Evolutionary conservation across 2,797 vertebrate genomes (phyloP).

Genomic region (Aratinga solstitialis): DNA sequence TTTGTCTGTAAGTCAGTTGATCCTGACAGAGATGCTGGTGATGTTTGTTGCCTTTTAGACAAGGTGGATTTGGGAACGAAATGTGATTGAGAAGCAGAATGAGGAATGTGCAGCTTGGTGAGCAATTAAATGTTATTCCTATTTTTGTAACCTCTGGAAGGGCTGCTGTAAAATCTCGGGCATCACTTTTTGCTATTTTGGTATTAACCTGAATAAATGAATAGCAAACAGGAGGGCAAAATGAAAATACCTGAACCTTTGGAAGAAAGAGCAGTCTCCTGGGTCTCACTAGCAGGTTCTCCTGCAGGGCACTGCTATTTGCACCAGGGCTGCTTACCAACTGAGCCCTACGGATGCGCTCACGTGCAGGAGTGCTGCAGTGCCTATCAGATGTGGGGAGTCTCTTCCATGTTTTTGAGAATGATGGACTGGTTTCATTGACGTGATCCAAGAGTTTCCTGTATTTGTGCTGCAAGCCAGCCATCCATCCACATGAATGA

Average conservation of each 20-base stretch:
- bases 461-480: neutral
- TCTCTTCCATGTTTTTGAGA: neutral
- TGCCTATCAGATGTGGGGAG: neutral
- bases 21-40: neutral
- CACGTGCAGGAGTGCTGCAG: neutral
- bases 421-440: neutral
- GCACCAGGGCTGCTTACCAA: neutral
- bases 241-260: neutral
- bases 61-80: neutral
- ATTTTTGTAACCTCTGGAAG: neutral
- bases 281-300: neutral
- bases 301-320: neutral
- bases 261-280: neutral
- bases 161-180: neutral
- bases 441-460: neutral
- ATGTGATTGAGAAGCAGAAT: neutral
- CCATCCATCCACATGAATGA: neutral
- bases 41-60: neutral
- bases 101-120: neutral
- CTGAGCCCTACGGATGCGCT: accelerated
- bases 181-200: neutral
- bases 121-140: neutral
- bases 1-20: neutral
- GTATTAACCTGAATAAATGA: neutral
- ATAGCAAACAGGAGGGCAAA: neutral